Base-by-base conservation (phyloP, 2,888 invertebrate species). In the Machimus atricapillus region DNA sequence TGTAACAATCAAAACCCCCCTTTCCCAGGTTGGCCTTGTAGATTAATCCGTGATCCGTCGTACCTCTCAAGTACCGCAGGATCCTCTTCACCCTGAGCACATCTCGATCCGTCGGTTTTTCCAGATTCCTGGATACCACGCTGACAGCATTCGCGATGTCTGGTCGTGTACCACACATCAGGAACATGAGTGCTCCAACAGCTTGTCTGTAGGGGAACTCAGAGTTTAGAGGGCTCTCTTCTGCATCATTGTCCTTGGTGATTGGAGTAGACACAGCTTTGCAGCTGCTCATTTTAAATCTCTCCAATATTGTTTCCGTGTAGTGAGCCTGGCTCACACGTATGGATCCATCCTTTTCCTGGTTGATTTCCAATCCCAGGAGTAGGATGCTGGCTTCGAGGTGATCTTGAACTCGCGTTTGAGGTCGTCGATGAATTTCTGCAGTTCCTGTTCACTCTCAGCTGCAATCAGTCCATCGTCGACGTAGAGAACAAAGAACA, bases 341-440 rank as follows among this genome's bases (percentile, higher is more conserved):
- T 23, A n/a, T 40, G 37, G 37, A 40, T 40, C 37, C 37, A 40
- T 88, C 46, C 37, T 79, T 73, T 78, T 85, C 76, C 12, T 46
- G 46, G 66, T 87, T 34, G 19, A 89, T 89, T 87, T 89, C 87
- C 23, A 89, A 46, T 73, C 88, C 89, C n/a, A 89, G 85, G 90
- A 91, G 89, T 40, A 40, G 37, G 37, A 40, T 40, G 37, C 37
- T 40, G 37, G 37, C 37, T 40, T 40, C 37, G 37, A 40, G 37
- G 37, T 40, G 37, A 40, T 40, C 37, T 9, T 40, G 37, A 40
- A 40, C 37, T 40, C 37, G 37, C 37, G 8, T 40, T 40, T 40
- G 2, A 40, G 37, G 37, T 40, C 37, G 37, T 40, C 37, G 37
- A 40, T 40, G 37, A 40, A 40, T 40, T 40, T 40, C 37, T 9